Evolutionary conservation across 2,113 vertebrate species (phyloP).

Genomic region (Microcebus lehilahytsara): DNA sequence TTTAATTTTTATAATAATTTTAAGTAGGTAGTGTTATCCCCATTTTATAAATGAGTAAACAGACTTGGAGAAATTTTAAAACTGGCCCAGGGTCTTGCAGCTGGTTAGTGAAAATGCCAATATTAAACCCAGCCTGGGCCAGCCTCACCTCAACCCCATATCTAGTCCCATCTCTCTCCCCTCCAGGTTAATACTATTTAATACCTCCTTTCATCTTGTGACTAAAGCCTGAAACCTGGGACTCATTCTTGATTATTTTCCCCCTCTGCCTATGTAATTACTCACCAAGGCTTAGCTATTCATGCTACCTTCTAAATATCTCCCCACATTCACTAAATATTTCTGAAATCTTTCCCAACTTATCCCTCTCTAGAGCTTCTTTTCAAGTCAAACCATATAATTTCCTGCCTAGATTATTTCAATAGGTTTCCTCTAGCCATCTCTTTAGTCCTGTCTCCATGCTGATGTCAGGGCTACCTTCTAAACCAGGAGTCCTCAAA

Average conservation of each 20-base stretch:
- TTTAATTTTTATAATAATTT: neutral
- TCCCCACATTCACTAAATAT: neutral
- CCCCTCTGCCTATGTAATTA: neutral
- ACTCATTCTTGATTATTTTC: neutral
- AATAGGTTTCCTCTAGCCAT: neutral
- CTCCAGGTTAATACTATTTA: neutral
- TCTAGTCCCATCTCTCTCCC: neutral
- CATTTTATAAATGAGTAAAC: neutral
- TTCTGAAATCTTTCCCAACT: neutral
- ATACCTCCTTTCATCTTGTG: neutral
- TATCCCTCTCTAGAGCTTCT: neutral
- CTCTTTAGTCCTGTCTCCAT: neutral
- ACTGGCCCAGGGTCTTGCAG: neutral
- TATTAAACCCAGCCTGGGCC: neutral
- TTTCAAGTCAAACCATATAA: neutral
- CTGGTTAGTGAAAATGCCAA: neutral
- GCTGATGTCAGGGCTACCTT: neutral
- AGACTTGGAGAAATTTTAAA: neutral
- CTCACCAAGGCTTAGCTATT: neutral
- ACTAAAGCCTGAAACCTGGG: neutral
- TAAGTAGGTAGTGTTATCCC: neutral
- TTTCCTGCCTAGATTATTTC: neutral
- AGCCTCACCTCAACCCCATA: fast-evolving
- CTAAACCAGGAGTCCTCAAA: neutral
- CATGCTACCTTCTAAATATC: neutral